Conservation (phyloP, 1,140 invertebrate species). For the Scaptodrosophila lebanonensis region DNA sequence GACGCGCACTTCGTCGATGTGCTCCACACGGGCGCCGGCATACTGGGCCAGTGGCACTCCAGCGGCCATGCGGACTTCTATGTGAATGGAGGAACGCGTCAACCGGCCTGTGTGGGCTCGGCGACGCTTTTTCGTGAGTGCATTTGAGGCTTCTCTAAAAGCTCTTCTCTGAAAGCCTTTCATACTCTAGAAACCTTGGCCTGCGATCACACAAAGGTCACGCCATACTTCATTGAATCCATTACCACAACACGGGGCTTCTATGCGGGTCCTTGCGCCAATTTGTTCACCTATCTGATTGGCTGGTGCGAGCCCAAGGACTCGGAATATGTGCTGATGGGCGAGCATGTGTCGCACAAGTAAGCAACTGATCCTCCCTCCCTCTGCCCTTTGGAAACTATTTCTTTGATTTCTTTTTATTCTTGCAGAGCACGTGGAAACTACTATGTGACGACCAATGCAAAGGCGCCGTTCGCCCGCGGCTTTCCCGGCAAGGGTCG, state of each 20-base stretch:
- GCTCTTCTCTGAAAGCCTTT: neutral
- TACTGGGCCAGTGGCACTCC: constrained; percentile 89
- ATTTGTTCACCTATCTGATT: constrained; percentile 87
- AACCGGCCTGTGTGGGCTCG: constrained; percentile 87
- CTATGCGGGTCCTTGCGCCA: constrained; percentile 89
- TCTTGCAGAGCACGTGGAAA: constrained; percentile 85
- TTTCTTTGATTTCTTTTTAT: constrained; percentile 1
- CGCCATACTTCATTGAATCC: constrained; percentile 91
- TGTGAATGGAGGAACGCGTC: constrained; percentile 91
- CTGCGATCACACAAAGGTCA: constrained; percentile 92
- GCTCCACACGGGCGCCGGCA: constrained; percentile 91
- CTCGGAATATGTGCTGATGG: constrained; percentile 88
- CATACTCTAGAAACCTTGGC: constrained; percentile 84
- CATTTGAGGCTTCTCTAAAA: neutral
- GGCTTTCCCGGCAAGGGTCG: constrained; percentile 84
- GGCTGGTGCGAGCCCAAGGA: constrained; percentile 88
- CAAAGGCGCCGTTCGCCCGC: constrained; percentile 88
- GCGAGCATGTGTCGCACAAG: constrained; percentile 86
- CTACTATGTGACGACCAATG: constrained; percentile 91
- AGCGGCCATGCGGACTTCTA: constrained; percentile 94
- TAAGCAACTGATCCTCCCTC: constrained; percentile 79
- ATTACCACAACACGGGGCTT: constrained; percentile 87
- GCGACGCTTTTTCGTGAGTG: constrained; percentile 88
- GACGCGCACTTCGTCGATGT: constrained; percentile 93
- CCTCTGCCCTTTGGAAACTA: neutral